Evolutionary conservation across 1,140 invertebrate species (phyloP).

Genomic region (Melitaea cinxia): DNA sequence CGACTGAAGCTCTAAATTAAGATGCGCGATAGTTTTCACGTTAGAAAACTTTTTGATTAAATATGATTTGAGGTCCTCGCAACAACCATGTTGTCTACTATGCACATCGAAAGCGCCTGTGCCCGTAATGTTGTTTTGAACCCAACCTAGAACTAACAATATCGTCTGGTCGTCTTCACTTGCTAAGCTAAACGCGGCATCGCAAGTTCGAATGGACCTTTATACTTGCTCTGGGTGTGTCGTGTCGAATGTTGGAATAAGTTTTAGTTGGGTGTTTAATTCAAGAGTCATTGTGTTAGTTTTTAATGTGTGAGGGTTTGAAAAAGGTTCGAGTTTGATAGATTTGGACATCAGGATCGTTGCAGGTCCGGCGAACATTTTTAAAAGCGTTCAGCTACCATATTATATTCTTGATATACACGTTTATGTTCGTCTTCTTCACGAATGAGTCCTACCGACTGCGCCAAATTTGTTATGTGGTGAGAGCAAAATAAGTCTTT

Average conservation of each 20-base stretch:
- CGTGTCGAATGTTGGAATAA: conserved; percentile 39
- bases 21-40: conserved; percentile 27
- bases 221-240: conserved; percentile 30
- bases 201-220: conserved; percentile 36
- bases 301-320: conserved; percentile 1
- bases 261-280: conserved; percentile 29
- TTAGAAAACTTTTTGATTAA: conserved; percentile 13
- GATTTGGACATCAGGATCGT: conserved; percentile 17
- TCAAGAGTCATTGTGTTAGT: conserved; percentile 21
- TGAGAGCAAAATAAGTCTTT: no score
- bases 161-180: not conserved
- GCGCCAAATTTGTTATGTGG: conserved; percentile 1
- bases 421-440: not conserved
- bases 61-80: conserved; percentile 14
- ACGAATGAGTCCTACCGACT: not conserved
- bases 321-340: conserved; percentile 15
- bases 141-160: not conserved
- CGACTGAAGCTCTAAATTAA: conserved; percentile 33
- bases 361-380: conserved; percentile 21
- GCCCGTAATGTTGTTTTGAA: not conserved
- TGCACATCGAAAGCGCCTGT: conserved; percentile 5
- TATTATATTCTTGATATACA: not conserved
- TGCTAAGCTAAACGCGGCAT: conserved; percentile 32
- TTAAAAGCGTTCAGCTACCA: conserved; percentile 32
- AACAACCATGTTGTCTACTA: conserved; percentile 6